Evolutionary conservation across 2,888 invertebrate species (phyloP).

Genomic region (Craniophora ligustri): DNA sequence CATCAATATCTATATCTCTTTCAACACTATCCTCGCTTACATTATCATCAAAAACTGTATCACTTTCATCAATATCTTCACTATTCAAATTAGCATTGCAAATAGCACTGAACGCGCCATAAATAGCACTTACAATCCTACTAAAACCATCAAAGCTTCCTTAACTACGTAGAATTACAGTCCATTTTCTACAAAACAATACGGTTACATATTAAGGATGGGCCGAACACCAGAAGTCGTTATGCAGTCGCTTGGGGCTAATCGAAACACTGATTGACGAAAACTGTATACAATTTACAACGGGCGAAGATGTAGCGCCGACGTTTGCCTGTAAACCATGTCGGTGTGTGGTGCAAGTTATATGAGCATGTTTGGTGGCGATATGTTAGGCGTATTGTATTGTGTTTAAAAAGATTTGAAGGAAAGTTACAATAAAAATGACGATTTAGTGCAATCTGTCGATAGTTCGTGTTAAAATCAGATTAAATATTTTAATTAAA

Average conservation of each 20-base stretch:
- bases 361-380: constrained; percentile 13
- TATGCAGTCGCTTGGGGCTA: constrained; percentile 55
- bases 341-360: constrained; percentile 29
- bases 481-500: no score
- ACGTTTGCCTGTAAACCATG: constrained; percentile 58
- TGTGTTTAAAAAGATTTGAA: background rate
- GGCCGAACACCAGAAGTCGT: constrained; percentile 58
- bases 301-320: constrained; percentile 56
- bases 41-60: background rate
- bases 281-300: constrained; percentile 67
- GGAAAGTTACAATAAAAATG: no score
- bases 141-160: background rate
- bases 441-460: no score
- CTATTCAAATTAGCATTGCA: background rate
- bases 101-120: background rate
- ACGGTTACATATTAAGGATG: constrained; percentile 38
- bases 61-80: no score
- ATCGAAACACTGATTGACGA: constrained; percentile 63
- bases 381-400: no score
- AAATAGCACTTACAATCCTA: background rate
- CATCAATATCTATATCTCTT: background rate
- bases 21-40: no score
- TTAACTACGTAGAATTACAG: constrained; percentile 12
- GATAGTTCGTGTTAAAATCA: no score
- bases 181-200: constrained; percentile 43